Evolutionary conservation across 2,113 vertebrate species (phyloP), one percentile per base, ranked within the genome.

Genomic region (Odocoileus hemionus): DNA sequence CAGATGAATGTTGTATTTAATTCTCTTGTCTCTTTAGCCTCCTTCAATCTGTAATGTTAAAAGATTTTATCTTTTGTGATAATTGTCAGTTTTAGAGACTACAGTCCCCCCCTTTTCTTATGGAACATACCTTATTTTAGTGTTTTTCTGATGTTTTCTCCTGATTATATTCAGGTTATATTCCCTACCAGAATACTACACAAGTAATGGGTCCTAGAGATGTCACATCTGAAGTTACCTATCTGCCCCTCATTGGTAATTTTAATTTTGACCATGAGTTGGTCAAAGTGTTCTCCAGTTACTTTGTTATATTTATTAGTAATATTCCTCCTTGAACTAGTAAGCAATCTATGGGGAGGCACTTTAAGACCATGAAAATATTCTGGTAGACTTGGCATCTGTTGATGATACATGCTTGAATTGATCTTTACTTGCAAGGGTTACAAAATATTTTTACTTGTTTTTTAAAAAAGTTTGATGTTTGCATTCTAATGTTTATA

Each of bases 181-280:
- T 96, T 91, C 36, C 30, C 39, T 90, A 58, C 47, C 79, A 78
- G 23, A 50, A 39, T 95, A 26, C 79, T 82, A 6, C 13, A 23
- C 79, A 86, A 92, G 9, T 78, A 30, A 61, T 86, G 5, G 70
- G 16, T 89, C 52, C 30, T 52, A 12, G 54, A 50, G 47, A 23
- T 30, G 10, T 82, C 28, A 36, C 21, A 61, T 60, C 33, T 57
- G 23, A 33, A 86, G n/a, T 57, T 43, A 10, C 76, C 61, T 25
- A n/a, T 43, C 39, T 92, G 61, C 60, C 30, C 52, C 86, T 97
- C 90, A 54, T 64, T 87, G 80, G 57, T 89, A 61, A 30, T 96
- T 7, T 64, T 96, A 86, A 87, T 89, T 95, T 47, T 96, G 86
- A 89, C 79, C 57, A 96, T 91, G 64, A 94, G 67, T 94, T 39